Conservation (phyloP, 2,113 vertebrate species). For the Pteropus alecto region DNA sequence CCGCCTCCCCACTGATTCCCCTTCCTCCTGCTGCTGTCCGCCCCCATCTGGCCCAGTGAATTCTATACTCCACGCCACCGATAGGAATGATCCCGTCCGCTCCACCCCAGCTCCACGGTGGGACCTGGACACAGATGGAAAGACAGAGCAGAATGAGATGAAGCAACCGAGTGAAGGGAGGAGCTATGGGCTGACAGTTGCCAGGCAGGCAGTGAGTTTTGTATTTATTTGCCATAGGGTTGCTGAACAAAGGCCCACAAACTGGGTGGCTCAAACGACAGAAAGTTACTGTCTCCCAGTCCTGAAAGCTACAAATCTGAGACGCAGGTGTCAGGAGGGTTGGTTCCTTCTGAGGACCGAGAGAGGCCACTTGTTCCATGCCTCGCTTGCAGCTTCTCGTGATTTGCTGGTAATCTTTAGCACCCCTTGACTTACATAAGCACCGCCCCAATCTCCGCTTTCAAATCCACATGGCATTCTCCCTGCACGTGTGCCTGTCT, state of each 20-base stretch:
- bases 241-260: no score
- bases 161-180: accelerated
- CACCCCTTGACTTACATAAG: neutral
- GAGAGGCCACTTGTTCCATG: accelerated
- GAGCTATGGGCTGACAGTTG: no score
- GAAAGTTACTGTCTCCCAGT: neutral
- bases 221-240: neutral
- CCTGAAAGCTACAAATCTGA: neutral
- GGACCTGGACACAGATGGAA: neutral
- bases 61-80: neutral
- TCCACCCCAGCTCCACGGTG: accelerated
- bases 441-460: accelerated
- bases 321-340: accelerated
- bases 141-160: neutral
- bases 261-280: neutral
- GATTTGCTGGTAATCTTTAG: neutral
- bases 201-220: accelerated
- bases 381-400: neutral
- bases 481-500: neutral
- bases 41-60: neutral
- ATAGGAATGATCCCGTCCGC: neutral
- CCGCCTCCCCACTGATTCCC: accelerated
- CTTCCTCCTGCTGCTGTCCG: neutral
- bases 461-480: neutral
- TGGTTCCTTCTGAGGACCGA: neutral